Percentiles rank a stretch among this genome's conserved stretches.
phyloP scores from a whole-genome alignment of 2,888 invertebrate genomes.

The Minunthozetes semirufus region DNA sequence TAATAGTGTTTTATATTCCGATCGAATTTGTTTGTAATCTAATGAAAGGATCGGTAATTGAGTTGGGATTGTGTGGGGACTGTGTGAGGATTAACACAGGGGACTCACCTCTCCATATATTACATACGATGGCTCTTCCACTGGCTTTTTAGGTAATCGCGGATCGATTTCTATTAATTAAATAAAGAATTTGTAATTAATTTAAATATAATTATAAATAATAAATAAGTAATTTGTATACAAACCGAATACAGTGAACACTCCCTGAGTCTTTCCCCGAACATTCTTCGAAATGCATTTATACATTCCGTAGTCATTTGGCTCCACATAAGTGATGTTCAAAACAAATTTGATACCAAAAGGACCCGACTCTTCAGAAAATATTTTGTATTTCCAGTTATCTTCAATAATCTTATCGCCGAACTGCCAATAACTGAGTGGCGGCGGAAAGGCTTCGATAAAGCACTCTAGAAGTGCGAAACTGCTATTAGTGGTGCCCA shows the following conservation, averaged over 20 bases:
- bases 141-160: slow-evolving; percentile 38
- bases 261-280: slow-evolving; percentile 68
- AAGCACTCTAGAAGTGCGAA: slow-evolving; percentile 62
- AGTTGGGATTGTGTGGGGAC: not conserved
- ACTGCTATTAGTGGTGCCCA: slow-evolving; percentile 63
- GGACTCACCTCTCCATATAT: slow-evolving; percentile 39
- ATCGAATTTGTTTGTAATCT: not conserved
- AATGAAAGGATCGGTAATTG: not conserved
- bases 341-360: slow-evolving; percentile 63
- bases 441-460: slow-evolving; percentile 79
- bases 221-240: slow-evolving; percentile 14
- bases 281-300: slow-evolving; percentile 79
- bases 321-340: slow-evolving; percentile 62
- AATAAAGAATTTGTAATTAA: not conserved
- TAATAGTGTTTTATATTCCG: not conserved
- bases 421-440: slow-evolving; percentile 76
- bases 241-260: slow-evolving; percentile 61
- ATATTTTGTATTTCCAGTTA: slow-evolving; percentile 56
- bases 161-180: slow-evolving; percentile 40
- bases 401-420: slow-evolving; percentile 64
- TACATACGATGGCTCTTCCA: slow-evolving; percentile 38
- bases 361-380: slow-evolving; percentile 37
- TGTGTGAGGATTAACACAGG: no score
- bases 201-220: slow-evolving; percentile 5
- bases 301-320: slow-evolving; percentile 66